phyloP scores from a whole-genome alignment of 2,888 invertebrate genomes.

The Amiota communis region DNA sequence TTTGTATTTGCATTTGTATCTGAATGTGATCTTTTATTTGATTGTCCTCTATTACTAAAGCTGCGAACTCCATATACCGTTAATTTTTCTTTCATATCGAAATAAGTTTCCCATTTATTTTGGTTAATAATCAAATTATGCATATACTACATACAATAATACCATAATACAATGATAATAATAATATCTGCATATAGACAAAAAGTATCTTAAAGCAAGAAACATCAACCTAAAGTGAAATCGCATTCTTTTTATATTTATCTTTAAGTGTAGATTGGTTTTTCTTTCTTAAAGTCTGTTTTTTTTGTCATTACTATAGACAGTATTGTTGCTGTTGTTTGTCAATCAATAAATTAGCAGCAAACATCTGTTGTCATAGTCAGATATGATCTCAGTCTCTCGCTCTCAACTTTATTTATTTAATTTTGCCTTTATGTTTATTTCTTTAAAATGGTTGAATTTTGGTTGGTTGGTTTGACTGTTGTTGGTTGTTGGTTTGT shows the following conservation, averaged over 20 bases:
- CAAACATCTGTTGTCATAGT: slow-evolving; percentile 16
- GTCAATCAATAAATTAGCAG: slow-evolving; percentile 54
- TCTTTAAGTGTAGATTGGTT: slow-evolving; percentile 52
- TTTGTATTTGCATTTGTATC: slow-evolving; percentile 43
- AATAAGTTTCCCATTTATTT: slow-evolving; percentile 67
- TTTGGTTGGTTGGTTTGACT: slow-evolving; percentile 6
- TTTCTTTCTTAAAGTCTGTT: slow-evolving; percentile 45
- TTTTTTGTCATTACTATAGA: slow-evolving; percentile 37
- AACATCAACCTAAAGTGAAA: slow-evolving; percentile 47
- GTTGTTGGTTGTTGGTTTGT: too few relatives aligned
- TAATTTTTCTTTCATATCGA: slow-evolving; percentile 38
- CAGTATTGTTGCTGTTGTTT: slow-evolving; percentile 42
- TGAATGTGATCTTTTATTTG: slow-evolving; percentile 32
- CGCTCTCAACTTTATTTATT: slow-evolving; percentile 24
- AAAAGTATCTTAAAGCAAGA: slow-evolving; percentile 24
- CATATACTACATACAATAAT: not conserved
- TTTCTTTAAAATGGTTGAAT: slow-evolving; percentile 25
- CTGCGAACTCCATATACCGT: slow-evolving; percentile 61
- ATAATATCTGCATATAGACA: slow-evolving; percentile 18
- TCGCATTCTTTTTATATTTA: slow-evolving; percentile 46
- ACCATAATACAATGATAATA: not conserved
- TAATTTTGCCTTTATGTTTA: slow-evolving; percentile 36
- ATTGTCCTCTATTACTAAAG: slow-evolving; percentile 43
- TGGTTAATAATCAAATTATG: slow-evolving; percentile 48
- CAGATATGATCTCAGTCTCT: not conserved